phyloP scores from a whole-genome alignment of 2,888 invertebrate species.

The Thelaira solivaga region DNA sequence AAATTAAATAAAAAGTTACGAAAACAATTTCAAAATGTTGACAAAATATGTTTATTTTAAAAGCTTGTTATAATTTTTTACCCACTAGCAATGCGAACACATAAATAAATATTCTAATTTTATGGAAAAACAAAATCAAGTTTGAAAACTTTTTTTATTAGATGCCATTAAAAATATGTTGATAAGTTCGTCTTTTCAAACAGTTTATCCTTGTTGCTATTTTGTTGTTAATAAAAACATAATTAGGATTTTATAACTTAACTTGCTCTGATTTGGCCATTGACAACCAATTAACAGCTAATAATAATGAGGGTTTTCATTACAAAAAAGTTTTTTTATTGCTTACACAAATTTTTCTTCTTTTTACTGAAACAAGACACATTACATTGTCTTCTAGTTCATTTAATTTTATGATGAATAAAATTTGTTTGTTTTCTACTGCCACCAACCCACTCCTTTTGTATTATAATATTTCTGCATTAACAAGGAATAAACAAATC shows the following conservation, averaged over 20 bases:
- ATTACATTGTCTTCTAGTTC: background rate
- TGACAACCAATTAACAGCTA: conserved; percentile 55
- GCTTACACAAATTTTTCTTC: background rate
- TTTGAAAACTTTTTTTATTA: conserved; percentile 31
- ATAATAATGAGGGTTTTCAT: conserved; percentile 39
- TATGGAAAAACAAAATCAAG: conserved; percentile 11
- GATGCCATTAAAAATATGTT: background rate
- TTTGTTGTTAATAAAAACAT: background rate
- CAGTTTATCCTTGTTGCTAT: background rate
- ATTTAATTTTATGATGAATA: too few species aligned
- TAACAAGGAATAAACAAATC: too few species aligned
- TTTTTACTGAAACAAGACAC: background rate
- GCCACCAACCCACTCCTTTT: too few species aligned
- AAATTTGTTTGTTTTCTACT: too few species aligned
- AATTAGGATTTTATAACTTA: background rate
- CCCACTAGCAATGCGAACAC: background rate
- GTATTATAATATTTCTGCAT: too few species aligned
- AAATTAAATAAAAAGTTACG: background rate
- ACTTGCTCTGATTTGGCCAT: background rate
- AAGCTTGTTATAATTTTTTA: background rate
- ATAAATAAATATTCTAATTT: background rate
- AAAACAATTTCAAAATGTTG: background rate
- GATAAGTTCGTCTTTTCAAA: background rate
- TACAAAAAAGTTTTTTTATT: conserved; percentile 34
- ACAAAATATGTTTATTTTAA: background rate